These are phyloP conservation scores for Druceiella hillmani DNA, from an alignment of 2,888 invertebrate genomes.

Conservation along the genomic window DNA sequence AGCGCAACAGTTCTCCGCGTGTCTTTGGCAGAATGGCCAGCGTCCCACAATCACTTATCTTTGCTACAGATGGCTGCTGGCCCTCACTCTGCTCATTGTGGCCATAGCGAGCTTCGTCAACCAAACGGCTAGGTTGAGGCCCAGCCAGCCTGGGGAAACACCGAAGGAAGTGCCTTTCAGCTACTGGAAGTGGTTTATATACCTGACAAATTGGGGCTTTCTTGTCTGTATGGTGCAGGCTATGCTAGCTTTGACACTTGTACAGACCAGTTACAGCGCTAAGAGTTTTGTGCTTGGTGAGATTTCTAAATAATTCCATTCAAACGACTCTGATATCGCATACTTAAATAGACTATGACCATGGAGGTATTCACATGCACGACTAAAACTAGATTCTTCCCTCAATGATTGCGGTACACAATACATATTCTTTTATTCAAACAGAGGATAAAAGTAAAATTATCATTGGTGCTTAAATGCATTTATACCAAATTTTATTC, in stretches of 20 bases:
- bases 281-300: no score
- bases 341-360: no score
- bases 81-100: constrained; percentile 44
- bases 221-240: constrained; percentile 54
- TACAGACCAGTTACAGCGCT: constrained; percentile 38
- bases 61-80: constrained; percentile 53
- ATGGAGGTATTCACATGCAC: no score
- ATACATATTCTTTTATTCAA: no score
- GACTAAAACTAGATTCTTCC: no score
- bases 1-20: constrained; percentile 41
- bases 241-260: constrained; percentile 46
- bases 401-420: no score
- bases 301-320: no score
- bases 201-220: constrained; percentile 70
- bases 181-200: constrained; percentile 62
- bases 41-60: constrained; percentile 46
- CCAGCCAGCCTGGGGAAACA: constrained; percentile 34
- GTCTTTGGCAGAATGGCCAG: constrained; percentile 55
- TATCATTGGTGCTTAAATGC: no score
- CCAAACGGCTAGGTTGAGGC: constrained; percentile 32
- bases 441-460: no score
- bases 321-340: no score
- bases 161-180: constrained; percentile 38
- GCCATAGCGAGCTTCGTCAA: constrained; percentile 41
- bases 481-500: no score